A percentile compares a stretch with the other conserved stretches of the same genome.
These are phyloP conservation scores for Acridotheres tristis DNA, from an alignment of 2,797 vertebrate species.

Conservation along the genomic window DNA sequence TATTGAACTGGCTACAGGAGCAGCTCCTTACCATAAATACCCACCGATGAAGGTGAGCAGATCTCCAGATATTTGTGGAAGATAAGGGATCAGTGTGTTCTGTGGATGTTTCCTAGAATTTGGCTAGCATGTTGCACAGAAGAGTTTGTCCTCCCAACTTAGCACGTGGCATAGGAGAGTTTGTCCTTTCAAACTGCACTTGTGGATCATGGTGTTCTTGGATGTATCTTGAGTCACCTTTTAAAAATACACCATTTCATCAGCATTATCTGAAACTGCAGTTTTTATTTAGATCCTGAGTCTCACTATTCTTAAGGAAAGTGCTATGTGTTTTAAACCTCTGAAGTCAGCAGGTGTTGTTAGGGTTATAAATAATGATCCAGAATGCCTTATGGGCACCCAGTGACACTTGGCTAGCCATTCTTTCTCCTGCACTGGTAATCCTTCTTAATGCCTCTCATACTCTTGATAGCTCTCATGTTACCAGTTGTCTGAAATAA, in stretches of 20 bases:
- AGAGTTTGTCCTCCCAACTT: not conserved
- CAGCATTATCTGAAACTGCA: not conserved
- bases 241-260: not conserved
- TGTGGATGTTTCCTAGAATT: not conserved
- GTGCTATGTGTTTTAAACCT: not conserved
- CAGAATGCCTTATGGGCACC: not conserved
- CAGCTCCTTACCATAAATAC: constrained; percentile 95
- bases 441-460: not conserved
- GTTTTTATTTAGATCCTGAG: not conserved
- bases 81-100: not conserved
- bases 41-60: constrained; percentile 91
- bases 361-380: not conserved
- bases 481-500: not conserved
- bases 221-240: not conserved
- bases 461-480: not conserved
- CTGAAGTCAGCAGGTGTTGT: constrained; percentile 1
- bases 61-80: not conserved
- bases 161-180: not conserved
- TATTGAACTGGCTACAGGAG: constrained; percentile 93
- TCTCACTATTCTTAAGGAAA: not conserved
- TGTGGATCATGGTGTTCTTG: not conserved
- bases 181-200: not conserved
- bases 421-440: not conserved
- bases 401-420: not conserved
- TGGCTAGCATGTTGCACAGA: not conserved